A percentile compares a stretch with the other conserved stretches of the same genome.
These are phyloP conservation scores for Melanotaenia pygmaea DNA, from an alignment of 2,797 vertebrate genomes.

Conservation along the genomic window DNA sequence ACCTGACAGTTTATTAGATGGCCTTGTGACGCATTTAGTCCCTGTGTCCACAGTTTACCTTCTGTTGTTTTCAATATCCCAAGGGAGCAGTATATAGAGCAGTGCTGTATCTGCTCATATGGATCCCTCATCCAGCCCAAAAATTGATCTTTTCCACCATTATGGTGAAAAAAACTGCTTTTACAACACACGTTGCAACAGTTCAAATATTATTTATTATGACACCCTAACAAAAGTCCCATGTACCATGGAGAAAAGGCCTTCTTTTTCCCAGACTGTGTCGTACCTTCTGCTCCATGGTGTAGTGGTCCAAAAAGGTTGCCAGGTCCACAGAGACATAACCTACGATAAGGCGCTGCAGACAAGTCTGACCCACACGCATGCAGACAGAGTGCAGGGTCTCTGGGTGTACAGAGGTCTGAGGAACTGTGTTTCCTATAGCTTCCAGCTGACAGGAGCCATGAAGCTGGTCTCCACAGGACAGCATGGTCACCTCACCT, in stretches of 20 bases:
- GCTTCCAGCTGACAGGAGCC: slow-evolving; percentile 80
- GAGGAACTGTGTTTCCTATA: slow-evolving; percentile 85
- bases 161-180: slow-evolving; percentile 52
- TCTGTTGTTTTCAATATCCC: slow-evolving; percentile 75
- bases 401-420: slow-evolving; percentile 84
- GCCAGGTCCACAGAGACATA: slow-evolving; percentile 88
- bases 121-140: slow-evolving; percentile 62
- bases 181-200: slow-evolving; percentile 37
- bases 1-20: slow-evolving; percentile 88
- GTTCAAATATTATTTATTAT: slow-evolving; percentile 28
- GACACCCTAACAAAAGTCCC: background rate
- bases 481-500: slow-evolving; percentile 83
- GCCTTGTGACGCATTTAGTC: slow-evolving; percentile 78
- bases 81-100: slow-evolving; percentile 67
- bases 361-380: slow-evolving; percentile 85
- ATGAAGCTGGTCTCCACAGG: slow-evolving; percentile 89
- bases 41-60: slow-evolving; percentile 76
- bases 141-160: slow-evolving; percentile 73
- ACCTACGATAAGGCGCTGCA: slow-evolving; percentile 80
- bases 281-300: slow-evolving; percentile 88
- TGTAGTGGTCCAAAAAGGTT: slow-evolving; percentile 83
- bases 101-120: slow-evolving; percentile 72
- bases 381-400: slow-evolving; percentile 82
- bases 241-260: slow-evolving; percentile 1
- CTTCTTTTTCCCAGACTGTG: background rate